Base-by-base conservation (phyloP, 2,113 vertebrate species). In the Eptesicus fuscus region DNA sequence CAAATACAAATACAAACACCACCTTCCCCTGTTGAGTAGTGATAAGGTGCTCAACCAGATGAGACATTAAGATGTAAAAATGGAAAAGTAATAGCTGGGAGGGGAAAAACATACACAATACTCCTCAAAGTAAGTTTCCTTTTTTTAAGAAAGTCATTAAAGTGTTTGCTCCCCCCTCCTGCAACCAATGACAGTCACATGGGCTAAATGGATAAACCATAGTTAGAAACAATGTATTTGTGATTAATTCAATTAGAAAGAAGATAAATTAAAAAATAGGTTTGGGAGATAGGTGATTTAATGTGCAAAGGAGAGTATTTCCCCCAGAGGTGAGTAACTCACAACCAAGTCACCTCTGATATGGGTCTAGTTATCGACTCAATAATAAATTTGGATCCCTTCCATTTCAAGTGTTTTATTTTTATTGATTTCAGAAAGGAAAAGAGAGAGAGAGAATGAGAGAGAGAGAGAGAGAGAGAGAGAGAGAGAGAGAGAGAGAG, bases 31-130 rank as follows among this genome's bases (percentile, higher is more conserved):
- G 98, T 98, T 98, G 97, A 96, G 88, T 98, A 91, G 97, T 97
- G 98, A 98, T 98, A 98, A 98, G 98, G 97, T 98, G 95, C 96
- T 98, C 98, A 98, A 98, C 97, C 98, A 97, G 98, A 98, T 98
- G 97, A 98, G 95, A 97, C 91, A 77, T 95, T 88, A 98, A 94
- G 98, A 98, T 98, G 98, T 98, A 96, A 98, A 98, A 97, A 95
- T 93, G 93, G 94, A 96, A 96, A 98, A 98, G 96, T 96, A 97
- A 91, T 97, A 97, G 97, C 95, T 96, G 88, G 84, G 90, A 97
- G 87, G 92, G 61, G 51, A 63, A 65, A 63, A 74, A 94, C 86
- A 93, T 83, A 1, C 74, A 95, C 28, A 83, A 96, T 97, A 87
- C 88, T 97, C 84, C 90, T 97, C 96, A 98, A 96, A 94, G 30